Evolutionary conservation across 1,140 invertebrate genomes (phyloP).

Genomic region (Asobara japonica): DNA sequence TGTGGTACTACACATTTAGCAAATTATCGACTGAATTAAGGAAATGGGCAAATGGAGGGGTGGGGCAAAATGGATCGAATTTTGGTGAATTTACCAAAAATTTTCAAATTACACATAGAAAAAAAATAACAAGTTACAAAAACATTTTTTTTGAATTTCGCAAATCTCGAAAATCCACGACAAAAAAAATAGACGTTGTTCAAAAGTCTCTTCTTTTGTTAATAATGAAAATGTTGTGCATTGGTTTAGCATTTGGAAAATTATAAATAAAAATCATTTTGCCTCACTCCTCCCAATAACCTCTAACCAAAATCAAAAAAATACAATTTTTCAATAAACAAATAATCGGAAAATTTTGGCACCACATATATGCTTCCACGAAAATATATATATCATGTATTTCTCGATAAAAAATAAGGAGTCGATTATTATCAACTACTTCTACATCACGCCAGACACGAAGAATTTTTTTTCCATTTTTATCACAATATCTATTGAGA

Average conservation of each 20-base stretch:
- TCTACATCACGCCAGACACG: constrained; percentile 14
- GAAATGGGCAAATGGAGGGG: not conserved
- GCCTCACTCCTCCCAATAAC: not conserved
- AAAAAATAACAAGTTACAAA: too few relatives aligned
- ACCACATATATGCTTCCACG: constrained; percentile 15
- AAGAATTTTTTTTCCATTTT: constrained; percentile 9
- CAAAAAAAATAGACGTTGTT: too few relatives aligned
- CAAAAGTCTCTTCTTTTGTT: too few relatives aligned
- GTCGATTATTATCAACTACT: constrained; percentile 1
- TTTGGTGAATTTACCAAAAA: not conserved
- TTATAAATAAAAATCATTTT: too few relatives aligned
- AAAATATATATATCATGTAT: constrained; percentile 14
- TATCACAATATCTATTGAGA: constrained; percentile 17
- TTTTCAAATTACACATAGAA: not conserved
- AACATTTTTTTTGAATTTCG: too few relatives aligned
- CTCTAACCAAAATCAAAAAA: not conserved
- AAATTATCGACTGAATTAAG: not conserved
- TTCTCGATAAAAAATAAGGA: constrained; percentile 14
- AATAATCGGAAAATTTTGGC: not conserved
- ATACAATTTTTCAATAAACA: not conserved
- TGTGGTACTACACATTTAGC: not conserved
- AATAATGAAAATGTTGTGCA: too few relatives aligned
- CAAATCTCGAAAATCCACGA: too few relatives aligned
- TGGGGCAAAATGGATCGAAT: not conserved
- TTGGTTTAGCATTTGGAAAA: too few relatives aligned